These are phyloP conservation scores for Danio aesculapii DNA, from an alignment of 2,797 vertebrate species.

Conservation along the genomic window DNA sequence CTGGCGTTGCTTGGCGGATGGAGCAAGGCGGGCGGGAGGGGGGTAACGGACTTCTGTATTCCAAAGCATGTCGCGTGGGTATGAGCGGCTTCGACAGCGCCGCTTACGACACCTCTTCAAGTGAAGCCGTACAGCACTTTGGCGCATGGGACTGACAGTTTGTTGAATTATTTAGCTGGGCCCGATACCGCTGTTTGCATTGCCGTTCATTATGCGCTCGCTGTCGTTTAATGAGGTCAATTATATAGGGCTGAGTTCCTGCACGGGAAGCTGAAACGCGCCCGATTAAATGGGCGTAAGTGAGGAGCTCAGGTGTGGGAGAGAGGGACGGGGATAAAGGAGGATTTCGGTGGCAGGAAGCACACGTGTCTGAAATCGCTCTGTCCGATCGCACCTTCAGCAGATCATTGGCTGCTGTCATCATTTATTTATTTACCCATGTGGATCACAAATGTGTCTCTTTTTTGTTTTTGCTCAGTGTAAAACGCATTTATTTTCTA, in stretches of 20 bases:
- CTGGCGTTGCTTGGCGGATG: slow-evolving; percentile 53
- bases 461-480: background rate
- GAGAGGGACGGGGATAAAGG: slow-evolving; percentile 25
- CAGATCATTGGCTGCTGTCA: background rate
- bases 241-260: slow-evolving; percentile 60
- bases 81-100: slow-evolving; percentile 52
- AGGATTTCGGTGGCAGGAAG: background rate
- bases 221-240: slow-evolving; percentile 78
- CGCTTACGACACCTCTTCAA: slow-evolving; percentile 60
- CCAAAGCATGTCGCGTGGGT: slow-evolving; percentile 48
- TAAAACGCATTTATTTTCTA: background rate
- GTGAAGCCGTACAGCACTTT: slow-evolving; percentile 56
- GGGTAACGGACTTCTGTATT: slow-evolving; percentile 58
- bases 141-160: slow-evolving; percentile 64
- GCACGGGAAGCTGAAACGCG: slow-evolving; percentile 47
- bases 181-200: slow-evolving; percentile 67
- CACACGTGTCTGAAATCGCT: slow-evolving; percentile 12
- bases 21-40: slow-evolving; percentile 40
- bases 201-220: slow-evolving; percentile 76
- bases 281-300: slow-evolving; percentile 57
- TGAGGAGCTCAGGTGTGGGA: slow-evolving; percentile 49
- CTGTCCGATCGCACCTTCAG: background rate
- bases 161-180: slow-evolving; percentile 80
- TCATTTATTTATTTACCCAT: background rate
- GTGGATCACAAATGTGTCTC: background rate